Base-by-base conservation (phyloP, 2,113 vertebrate species). In the Tonatia bakeri region DNA sequence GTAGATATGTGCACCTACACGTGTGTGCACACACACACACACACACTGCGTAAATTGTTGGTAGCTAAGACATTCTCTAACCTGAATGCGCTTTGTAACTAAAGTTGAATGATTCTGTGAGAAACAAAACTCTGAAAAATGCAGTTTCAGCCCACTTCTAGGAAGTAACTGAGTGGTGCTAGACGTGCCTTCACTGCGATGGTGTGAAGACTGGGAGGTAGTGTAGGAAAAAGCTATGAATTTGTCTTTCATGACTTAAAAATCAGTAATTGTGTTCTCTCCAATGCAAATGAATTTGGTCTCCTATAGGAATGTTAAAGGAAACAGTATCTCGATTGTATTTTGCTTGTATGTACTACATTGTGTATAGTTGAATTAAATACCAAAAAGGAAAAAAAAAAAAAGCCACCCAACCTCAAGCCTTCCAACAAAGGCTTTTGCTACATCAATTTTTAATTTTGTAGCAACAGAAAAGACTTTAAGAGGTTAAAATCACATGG, bases 181-280 rank as follows among this genome's bases (percentile, higher is more conserved):
- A 72, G 92, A 80, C 47, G 19, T 94, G 86, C 40, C 86, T 94
- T 50, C 43, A 88, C 40, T 33, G 61, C 79, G 4, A 59, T 88
- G 59, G 72, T 97, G 95, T 94, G 94, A 97, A 95, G 95, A 96
- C 91, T 81, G 3, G 67, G 80, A 90, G 75, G 43, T 97, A 93
- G 73, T 97, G 84, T 96, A 98, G 96, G 95, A 94, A 95, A 96
- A 95, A 97, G 88, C 93, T 85, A 97, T 87, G 92, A 97, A 97
- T 97, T 97, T 97, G 95, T 92, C 96, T 98, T 97, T 97, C 97
- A 97, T 31, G 45, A 97, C 95, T 97, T 97, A 97, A 91, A 98
- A 98, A 94, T 80, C 95, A 89, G 70, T 95, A 91, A 10, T 98
- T 97, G 97, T 97, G 85, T 97, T 95, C 89, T 96, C 91, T 98